These are phyloP conservation scores for Sebastes goodei DNA, from an alignment of 2,797 vertebrate genomes.

Conservation along the genomic window DNA sequence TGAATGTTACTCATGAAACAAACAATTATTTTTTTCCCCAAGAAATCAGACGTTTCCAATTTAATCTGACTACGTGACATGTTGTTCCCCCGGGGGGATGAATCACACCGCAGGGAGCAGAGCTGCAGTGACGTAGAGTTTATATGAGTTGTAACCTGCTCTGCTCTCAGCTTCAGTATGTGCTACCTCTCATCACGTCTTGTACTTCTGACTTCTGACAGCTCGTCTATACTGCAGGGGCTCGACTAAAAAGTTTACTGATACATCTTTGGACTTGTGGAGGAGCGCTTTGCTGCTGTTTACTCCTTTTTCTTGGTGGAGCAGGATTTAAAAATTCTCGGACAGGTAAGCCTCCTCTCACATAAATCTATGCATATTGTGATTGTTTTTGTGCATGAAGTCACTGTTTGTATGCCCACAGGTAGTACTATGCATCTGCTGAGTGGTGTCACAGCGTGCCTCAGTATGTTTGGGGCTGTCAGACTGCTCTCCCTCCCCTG, in stretches of 20 bases:
- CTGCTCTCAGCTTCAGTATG: background rate
- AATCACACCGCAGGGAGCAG: background rate
- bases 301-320: background rate
- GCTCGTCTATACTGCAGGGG: background rate
- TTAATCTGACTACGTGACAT: background rate
- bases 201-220: slow-evolving; percentile 17
- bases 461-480: slow-evolving; percentile 75
- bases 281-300: background rate
- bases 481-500: slow-evolving; percentile 76
- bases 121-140: slow-evolving; percentile 27
- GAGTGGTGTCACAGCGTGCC: slow-evolving; percentile 24
- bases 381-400: background rate
- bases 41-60: background rate
- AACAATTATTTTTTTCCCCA: background rate
- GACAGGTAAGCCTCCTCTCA: slow-evolving; percentile 26
- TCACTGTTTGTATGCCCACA: slow-evolving; percentile 26
- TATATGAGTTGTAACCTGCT: slow-evolving; percentile 52
- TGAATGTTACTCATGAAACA: too few relatives aligned
- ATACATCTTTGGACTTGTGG: background rate
- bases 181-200: slow-evolving; percentile 4
- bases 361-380: background rate
- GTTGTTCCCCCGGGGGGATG: background rate
- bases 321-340: background rate
- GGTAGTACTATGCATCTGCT: slow-evolving; percentile 46
- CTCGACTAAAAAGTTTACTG: background rate